Base-by-base conservation (phyloP, 2,888 invertebrate genomes). In the Sarcophaga rosellei region DNA sequence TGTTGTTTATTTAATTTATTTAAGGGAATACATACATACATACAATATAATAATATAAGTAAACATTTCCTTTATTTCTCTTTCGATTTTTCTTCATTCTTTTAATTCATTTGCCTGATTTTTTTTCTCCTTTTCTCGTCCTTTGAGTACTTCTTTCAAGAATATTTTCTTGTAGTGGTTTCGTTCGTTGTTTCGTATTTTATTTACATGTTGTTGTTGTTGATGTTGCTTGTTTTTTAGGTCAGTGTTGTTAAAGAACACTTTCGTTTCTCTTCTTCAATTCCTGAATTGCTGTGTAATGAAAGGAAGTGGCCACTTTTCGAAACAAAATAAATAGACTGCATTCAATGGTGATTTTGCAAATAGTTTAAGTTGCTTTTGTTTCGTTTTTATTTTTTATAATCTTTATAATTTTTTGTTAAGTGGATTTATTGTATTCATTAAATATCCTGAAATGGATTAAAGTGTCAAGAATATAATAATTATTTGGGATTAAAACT, bases 81-180 rank as follows among this genome's bases (percentile, higher is more conserved):
- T 53, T 53, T 53, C 17, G 17, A 53, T 53, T 53, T 53, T 45
- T 77, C 77, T 82, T 35, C 17, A 62, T 74, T 65, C 62, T 75
- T 10, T 84, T 80, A 75, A 77, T 81, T 75, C 72, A 75, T 76
- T 80, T 80, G 44, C 73, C 53, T 53, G 53, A 63, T 65, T 81
- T 62, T 20, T 53, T 69, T 23, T 17, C 45, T 62, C 21, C 1
- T 12, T n/a, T n/a, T n/a, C n/a, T 45, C 23, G 11, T 11, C 35
- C 6, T 62, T 70, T 53, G 53, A 53, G 53, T 53, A 17, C 53
- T 15, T 53, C 17, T 53, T 53, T 53, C 35, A 68, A 75, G 62
- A 10, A 59, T 69, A 81, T n/a, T 81, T 69, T 76, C 25, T 63
- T 76, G 75, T 75, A 20, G 81, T 75, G 21, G 21, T 69, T 75